Evolutionary conservation across 2,113 vertebrate genomes (phyloP), one percentile per base, ranked within the genome.

Genomic region (Thamnaconus septentrionalis): DNA sequence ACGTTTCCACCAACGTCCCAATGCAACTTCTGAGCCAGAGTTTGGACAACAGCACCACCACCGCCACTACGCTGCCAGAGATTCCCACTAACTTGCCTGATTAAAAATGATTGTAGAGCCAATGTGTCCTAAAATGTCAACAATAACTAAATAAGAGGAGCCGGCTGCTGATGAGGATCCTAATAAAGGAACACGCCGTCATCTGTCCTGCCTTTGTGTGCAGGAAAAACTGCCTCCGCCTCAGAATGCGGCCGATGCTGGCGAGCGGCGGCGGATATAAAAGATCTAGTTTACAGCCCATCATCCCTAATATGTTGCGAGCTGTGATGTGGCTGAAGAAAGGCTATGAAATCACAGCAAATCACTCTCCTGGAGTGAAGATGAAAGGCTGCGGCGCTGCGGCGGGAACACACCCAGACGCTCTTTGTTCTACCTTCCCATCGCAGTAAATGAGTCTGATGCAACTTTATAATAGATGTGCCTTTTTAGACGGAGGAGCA

Each of bases 371-470:
- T 76, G 71, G 64, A 83, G 76, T 65, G 66, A 75, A 82, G 64
- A 84, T 82, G 66, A 89, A 87, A 88, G 81, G 64, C 47, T 59
- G 9, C 63, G 80, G 79, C 73, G 81, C 74, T 77, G 61, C 66
- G 71, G 73, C 31, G 51, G 67, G 64, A 75, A 76, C 75, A 49
- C 49, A 51, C 69, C 50, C 70, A 66, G 66, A 71, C 64, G 7
- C 71, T 87, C 81, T 90, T 89, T 85, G 79, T 84, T 87, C 83
- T 81, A 78, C 74, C 69, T 69, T 79, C 79, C 73, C 77, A 74
- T 78, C 74, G 49, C 64, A 64, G 72, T 65, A 83, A 88, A 85
- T 82, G 74, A 80, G 76, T 78, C 85, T 89, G 84, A 88, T 88
- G 89, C 71, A 64, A 64, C 82, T 79, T 87, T 79, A 80, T 87